Evolutionary conservation across 2,797 vertebrate genomes (phyloP), one percentile per base, ranked within the genome.

Genomic region (Simalia tracyae): DNA sequence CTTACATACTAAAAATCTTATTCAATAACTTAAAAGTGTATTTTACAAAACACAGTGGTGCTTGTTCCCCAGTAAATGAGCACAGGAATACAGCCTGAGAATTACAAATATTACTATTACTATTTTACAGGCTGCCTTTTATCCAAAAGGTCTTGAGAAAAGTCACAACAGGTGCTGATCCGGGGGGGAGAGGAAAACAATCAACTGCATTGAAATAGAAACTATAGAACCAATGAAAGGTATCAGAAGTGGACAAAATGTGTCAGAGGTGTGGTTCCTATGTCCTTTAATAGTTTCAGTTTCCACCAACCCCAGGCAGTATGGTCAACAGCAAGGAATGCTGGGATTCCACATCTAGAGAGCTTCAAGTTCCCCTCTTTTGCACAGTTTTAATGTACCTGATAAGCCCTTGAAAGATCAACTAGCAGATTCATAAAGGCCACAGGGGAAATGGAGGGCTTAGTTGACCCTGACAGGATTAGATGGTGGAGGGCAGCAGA

Each of bases 1-100:
- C 42, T 97, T 90, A 96, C 96, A 5, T n/a, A 4, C 64, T 66
- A 12, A 11, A 14, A 28, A 26, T 57, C 24, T 50, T 54, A 84
- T 84, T 84, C 42, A 84, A 57, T 57, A 57, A 86, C n/a, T 1
- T n/a, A 9, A 28, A 86, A 31, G 84, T 17, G 8, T 8, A 7
- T 86, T 19, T 26, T 86, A 31, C 84, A 15, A 57, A n/a, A 31
- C 59, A 57, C 56, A 59, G 9, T 26, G 6, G 22, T 9, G 11
- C 22, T 50, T 84, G 50, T 56, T 86, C 6, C 84, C 54, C 2
- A 2, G 84, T 91, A 93, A 93, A 81, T 93, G 95, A 95, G 28
- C 84, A 86, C 8, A 56, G 50, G 50, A 56, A 85, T 54, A 24
- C 5, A 76, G n/a, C 5, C 14, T 42, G 36, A 76, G 5, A 76